Conservation (phyloP, 1,140 invertebrate species). For the Nixonia krombeini region DNA sequence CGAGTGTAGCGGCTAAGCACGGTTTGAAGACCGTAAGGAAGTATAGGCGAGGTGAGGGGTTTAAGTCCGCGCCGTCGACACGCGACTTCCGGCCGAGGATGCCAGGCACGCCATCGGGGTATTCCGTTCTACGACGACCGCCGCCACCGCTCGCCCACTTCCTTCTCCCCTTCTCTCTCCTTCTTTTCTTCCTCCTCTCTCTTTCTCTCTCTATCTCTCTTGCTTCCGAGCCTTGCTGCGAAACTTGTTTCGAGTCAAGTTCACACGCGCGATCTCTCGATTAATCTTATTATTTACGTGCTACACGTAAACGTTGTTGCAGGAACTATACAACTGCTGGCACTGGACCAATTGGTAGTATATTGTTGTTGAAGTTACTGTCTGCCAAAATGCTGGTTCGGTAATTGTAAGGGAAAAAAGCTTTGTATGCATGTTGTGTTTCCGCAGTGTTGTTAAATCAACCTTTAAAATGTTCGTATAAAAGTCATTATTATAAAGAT, state of each 20-base stretch:
- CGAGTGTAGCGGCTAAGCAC: constrained; percentile 11
- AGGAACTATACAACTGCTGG: too few relatives aligned
- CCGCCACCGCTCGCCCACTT: constrained; percentile 18
- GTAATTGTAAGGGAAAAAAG: too few relatives aligned
- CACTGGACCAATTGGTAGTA: too few relatives aligned
- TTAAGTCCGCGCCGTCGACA: constrained; percentile 60
- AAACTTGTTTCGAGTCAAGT: constrained; percentile 32
- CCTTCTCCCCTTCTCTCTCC: constrained; percentile 2
- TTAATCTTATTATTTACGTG: constrained; percentile 1
- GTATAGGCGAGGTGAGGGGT: constrained; percentile 33
- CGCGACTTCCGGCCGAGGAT: constrained; percentile 67
- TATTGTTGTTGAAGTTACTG: too few relatives aligned
- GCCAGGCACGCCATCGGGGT: constrained; percentile 57
- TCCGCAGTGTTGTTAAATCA: too few relatives aligned
- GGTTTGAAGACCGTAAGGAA: constrained; percentile 31
- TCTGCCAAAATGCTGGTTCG: too few relatives aligned
- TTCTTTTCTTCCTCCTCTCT: constrained; percentile 10
- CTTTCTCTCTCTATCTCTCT: constrained; percentile 14
- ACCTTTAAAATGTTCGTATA: too few relatives aligned
- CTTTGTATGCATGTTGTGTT: too few relatives aligned
- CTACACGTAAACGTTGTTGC: too few relatives aligned
- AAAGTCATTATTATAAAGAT: too few relatives aligned
- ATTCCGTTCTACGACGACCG: constrained; percentile 33
- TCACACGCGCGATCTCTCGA: constrained; percentile 17
- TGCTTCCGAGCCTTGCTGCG: constrained; percentile 9